Evolutionary conservation across 2,797 vertebrate species (phyloP).

Genomic region (Potorous gilbertii): DNA sequence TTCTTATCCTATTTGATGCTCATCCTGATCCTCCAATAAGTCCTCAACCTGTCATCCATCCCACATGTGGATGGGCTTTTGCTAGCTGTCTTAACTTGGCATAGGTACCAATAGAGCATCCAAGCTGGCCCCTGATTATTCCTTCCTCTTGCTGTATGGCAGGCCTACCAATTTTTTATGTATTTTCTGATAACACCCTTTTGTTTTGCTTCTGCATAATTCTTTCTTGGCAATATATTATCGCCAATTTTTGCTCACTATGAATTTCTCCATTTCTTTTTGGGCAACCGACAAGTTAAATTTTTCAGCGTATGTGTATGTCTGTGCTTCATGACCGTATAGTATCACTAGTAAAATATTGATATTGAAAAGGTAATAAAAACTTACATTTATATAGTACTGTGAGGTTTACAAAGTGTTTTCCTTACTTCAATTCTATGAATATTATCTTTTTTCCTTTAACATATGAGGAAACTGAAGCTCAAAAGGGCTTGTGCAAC

Average conservation of each 20-base stretch:
- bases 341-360: background rate
- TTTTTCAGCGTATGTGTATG: background rate
- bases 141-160: background rate
- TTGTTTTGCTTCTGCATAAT: background rate
- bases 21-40: background rate
- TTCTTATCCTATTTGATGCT: background rate
- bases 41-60: background rate
- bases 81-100: background rate
- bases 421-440: background rate
- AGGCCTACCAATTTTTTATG: background rate
- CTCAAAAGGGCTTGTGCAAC: background rate
- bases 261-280: background rate
- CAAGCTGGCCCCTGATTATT: background rate
- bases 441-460: background rate
- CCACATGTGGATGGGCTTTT: background rate
- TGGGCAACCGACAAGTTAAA: background rate
- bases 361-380: background rate
- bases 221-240: background rate
- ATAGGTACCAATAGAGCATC: background rate
- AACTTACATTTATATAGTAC: background rate
- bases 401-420: background rate
- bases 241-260: background rate
- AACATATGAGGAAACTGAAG: background rate
- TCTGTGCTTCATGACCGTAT: background rate
- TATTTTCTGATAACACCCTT: background rate